These are phyloP conservation scores for Mandrillus leucophaeus DNA, from an alignment of 2,113 vertebrate species.

Conservation along the genomic window DNA sequence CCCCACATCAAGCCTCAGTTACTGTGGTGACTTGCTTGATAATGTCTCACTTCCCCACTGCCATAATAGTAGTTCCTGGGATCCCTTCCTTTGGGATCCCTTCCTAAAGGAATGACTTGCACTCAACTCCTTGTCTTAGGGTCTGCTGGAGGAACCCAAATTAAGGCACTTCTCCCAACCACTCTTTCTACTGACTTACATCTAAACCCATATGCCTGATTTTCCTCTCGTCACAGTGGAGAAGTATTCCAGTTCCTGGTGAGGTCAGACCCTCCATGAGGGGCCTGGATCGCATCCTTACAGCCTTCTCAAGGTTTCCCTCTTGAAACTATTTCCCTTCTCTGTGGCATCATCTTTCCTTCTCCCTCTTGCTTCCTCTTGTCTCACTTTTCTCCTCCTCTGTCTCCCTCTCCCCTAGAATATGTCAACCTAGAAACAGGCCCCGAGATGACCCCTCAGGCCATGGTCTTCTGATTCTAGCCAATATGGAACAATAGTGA, in stretches of 20 bases:
- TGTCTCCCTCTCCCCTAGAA: not conserved
- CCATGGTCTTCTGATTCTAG: not conserved
- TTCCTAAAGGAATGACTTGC: not conserved
- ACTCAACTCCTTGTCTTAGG: not conserved
- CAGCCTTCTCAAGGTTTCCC: not conserved
- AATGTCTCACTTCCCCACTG: not conserved
- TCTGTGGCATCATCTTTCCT: accelerated
- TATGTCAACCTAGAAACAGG: not conserved
- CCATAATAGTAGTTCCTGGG: not conserved
- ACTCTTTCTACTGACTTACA: not conserved
- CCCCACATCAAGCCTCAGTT: not conserved
- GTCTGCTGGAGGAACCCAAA: not conserved
- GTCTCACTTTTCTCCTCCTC: not conserved
- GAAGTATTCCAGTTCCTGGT: not conserved
- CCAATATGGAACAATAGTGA: not conserved
- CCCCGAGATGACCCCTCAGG: not conserved
- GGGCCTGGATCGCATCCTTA: not conserved
- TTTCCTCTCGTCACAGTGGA: not conserved
- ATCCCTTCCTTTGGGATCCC: not conserved
- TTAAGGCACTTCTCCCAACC: not conserved
- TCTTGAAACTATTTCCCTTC: not conserved
- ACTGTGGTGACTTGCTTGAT: not conserved
- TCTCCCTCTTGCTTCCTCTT: not conserved
- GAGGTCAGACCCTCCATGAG: not conserved
- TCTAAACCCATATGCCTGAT: not conserved